Base-by-base conservation (phyloP, 2,797 vertebrate species). In the Pipistrellus kuhlii region DNA sequence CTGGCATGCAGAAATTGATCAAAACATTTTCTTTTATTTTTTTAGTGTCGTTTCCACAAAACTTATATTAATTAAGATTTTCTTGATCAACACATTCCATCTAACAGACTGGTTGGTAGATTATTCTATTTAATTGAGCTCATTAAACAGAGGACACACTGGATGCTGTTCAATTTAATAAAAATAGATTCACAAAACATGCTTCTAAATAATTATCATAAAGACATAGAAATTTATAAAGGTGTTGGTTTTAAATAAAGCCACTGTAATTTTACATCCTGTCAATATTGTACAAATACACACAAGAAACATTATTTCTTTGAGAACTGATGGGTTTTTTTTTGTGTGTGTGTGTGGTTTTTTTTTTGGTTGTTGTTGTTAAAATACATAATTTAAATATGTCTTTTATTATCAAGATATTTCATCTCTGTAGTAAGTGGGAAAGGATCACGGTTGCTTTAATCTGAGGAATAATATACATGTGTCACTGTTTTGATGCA, bases 61-160 rank as follows among this genome's bases (percentile, higher is more conserved):
- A 6, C 7, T 53, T 66, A 55, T 55, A 55, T 6, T 73, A 86
- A 94, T 84, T 76, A 46, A 78, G 51, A 86, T 48, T 90, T 23
- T 66, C 80, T 64, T 55, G 80, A 83, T 92, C 71, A 91, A 44
- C 30, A 76, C 0, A 51, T 69, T 80, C 30, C 20, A 62, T 38
- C 30, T 41, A 83, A 75, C 23, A 59, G 23, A 72, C 12, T 57
- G 32, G 13, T 35, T 72, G 80, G 8, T 21, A 81, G n/a, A 30
- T n/a, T 86, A 30, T 91, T 66, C 27, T 84, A 55, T 87, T 90
- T 85, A 53, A 84, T 88, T 62, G 25, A 17, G 11, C 9, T 94
- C 86, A 76, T 89, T 69, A 51, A 86, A 32, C 20, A 64, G 23
- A 78, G n/a, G 9, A 44, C 23, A 32, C 10, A 73, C 7, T 71